Conservation (phyloP, 2,113 vertebrate species). For the Nibea coibor region DNA sequence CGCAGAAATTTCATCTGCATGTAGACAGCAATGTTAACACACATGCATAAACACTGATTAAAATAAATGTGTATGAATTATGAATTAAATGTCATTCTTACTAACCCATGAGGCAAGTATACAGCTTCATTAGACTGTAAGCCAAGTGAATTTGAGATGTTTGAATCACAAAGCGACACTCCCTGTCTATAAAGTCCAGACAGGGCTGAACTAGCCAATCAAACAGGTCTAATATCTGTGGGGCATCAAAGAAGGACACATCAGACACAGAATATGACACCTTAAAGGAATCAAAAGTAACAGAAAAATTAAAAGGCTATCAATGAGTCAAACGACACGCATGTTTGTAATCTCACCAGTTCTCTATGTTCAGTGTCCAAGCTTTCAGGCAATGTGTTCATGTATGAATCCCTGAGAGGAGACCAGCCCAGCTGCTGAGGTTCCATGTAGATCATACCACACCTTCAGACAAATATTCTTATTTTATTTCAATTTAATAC, state of each 20-base stretch:
- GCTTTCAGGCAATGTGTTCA: slow-evolving; percentile 86
- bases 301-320: neutral
- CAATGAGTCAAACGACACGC: neutral
- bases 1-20: slow-evolving; percentile 87
- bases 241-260: slow-evolving; percentile 13
- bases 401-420: slow-evolving; percentile 92
- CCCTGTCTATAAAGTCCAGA: slow-evolving; percentile 86
- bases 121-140: slow-evolving; percentile 89
- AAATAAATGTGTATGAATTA: slow-evolving; percentile 3
- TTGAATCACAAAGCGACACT: slow-evolving; percentile 88
- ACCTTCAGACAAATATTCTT: slow-evolving; percentile 78
- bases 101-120: slow-evolving; percentile 89
- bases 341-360: slow-evolving; percentile 81
- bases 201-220: slow-evolving; percentile 91
- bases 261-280: neutral
- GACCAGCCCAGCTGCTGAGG: slow-evolving; percentile 91
- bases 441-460: slow-evolving; percentile 98
- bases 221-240: slow-evolving; percentile 89
- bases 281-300: neutral
- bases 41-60: neutral
- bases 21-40: slow-evolving; percentile 36
- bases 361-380: slow-evolving; percentile 84
- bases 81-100: slow-evolving; percentile 1
- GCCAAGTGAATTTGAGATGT: slow-evolving; percentile 89
- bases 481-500: neutral